Evolutionary conservation across 1,140 invertebrate genomes (phyloP), one percentile per base, ranked within the genome.

Genomic region (Zaprionus ornatus): DNA sequence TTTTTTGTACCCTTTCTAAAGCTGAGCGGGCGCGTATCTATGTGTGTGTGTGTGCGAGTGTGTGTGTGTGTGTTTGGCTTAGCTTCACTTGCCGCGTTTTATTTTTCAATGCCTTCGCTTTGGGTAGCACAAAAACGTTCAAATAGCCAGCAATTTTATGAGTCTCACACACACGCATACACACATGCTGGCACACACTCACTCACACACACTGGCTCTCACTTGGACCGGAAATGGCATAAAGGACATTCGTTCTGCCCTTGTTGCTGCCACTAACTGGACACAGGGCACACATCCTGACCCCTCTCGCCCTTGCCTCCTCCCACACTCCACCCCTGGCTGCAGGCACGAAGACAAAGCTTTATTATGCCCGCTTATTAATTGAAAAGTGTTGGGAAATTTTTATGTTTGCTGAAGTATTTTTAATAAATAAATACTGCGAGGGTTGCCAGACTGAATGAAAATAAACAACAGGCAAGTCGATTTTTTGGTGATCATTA

Each of bases 131-230:
- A 91, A 85, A 87, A 88, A 85, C 79, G 88, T 85, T 91, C 74
- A 73, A 80, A 88, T 91, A 79, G 81, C 84, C 84, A 84, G 82
- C 79, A 80, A 91, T 91, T 91, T 91, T 91, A 91, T 88, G 88
- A 91, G 84, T 68, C 79, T 75, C 61, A 64, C 74, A 74, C 85
- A 81, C 57, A 77, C 62, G 40, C 32, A 29, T 32, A 21, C 15
- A 9, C 42, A 29, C 50, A 75, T 9, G 56, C 74, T 74, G 6
- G 6, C 78, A 84, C 40, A 77, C 62, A 50, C 48, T 7, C 57
- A n/a, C 23, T 13, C 29, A 52, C 42, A 17, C 42, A 6, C 32
- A 21, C 42, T 69, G 63, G 67, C 67, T 77, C 72, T 72, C 64
- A 75, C 84, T 78, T 80, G 66, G 56, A 63, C 15, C 73, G 82